Conservation (phyloP, 2,113 vertebrate genomes). For the Ovis canadensis region DNA sequence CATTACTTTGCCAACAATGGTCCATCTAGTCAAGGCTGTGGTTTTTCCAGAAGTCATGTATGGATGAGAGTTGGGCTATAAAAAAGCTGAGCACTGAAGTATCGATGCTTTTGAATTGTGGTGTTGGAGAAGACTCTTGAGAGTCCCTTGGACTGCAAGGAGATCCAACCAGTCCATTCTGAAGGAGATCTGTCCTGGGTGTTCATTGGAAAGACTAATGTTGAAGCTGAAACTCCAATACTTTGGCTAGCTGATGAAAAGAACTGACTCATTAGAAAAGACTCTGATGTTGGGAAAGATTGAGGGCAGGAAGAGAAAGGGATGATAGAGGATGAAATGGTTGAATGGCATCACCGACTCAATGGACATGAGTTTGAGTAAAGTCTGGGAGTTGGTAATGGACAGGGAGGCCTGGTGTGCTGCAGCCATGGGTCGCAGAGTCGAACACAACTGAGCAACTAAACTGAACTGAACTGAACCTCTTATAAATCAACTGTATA, state of each 20-base stretch:
- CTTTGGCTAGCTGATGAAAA: not conserved
- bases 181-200: not conserved
- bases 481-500: not conserved
- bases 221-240: not conserved
- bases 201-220: not conserved
- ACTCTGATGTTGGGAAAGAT: not conserved
- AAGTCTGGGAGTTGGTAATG: not conserved
- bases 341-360: not conserved
- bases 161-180: not conserved
- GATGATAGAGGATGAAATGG: fast-evolving
- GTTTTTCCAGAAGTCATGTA: not conserved
- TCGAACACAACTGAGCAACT: fast-evolving
- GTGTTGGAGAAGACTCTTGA: not conserved
- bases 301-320: not conserved
- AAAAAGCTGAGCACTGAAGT: not conserved
- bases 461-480: not conserved
- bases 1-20: not conserved
- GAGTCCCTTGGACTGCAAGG: not conserved
- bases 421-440: fast-evolving
- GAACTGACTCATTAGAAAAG: not conserved
- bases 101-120: not conserved
- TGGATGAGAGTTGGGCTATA: not conserved
- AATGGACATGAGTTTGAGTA: not conserved
- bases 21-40: not conserved
- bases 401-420: not conserved